Percentiles rank a stretch among this genome's conserved stretches.
These are phyloP conservation scores for Cephalotes varians DNA, from an alignment of 2,888 invertebrate genomes.

Conservation along the genomic window DNA sequence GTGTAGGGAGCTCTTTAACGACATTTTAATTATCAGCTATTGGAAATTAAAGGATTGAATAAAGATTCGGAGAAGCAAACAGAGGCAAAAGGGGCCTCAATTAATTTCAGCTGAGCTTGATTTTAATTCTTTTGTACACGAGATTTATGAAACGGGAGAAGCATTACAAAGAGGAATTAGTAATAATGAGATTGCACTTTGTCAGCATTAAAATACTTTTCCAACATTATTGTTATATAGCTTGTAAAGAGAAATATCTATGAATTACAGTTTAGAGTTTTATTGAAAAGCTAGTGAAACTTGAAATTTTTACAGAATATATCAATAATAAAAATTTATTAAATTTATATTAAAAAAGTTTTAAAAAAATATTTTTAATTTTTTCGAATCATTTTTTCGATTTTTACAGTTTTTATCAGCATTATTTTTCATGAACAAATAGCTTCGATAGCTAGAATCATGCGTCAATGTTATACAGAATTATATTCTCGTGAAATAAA, in stretches of 20 bases:
- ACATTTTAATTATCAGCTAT: constrained; percentile 7
- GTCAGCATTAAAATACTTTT: constrained; percentile 22
- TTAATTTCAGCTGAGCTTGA: constrained; percentile 31
- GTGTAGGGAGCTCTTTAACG: not conserved
- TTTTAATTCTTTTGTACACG: constrained; percentile 18
- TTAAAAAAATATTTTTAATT: not conserved
- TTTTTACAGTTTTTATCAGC: not conserved
- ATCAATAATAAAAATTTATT: not conserved
- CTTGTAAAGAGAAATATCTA: not conserved
- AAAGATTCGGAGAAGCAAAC: not conserved
- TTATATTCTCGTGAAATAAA: not conserved
- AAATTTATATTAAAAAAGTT: not conserved
- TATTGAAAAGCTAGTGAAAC: not conserved
- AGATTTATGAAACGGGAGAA: not conserved
- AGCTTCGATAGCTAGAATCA: not conserved
- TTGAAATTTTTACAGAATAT: not conserved
- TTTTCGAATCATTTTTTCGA: not conserved
- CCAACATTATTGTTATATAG: constrained; percentile 18
- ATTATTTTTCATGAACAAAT: not conserved
- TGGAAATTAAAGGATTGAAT: constrained; percentile 26
- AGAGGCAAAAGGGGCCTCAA: not conserved
- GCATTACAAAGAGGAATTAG: constrained; percentile 14
- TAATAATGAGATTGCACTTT: constrained; percentile 25
- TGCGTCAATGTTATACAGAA: not conserved
- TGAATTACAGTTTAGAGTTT: constrained; percentile 10